Evolutionary conservation across 2,888 invertebrate genomes (phyloP).

Genomic region (Euplagia quadripunctaria): DNA sequence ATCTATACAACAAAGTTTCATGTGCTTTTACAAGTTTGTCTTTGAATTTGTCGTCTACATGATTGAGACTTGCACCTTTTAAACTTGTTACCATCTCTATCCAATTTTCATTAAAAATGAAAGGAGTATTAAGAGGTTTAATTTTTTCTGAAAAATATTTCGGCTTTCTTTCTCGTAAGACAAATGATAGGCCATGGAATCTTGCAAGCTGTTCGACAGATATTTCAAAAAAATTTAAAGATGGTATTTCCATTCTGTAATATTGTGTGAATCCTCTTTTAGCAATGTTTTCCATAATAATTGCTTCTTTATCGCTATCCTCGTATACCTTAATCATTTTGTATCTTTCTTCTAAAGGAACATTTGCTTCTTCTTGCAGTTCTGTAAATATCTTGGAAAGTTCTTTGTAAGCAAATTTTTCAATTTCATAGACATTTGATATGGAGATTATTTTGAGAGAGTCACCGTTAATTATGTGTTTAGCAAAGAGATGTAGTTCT

Average conservation of each 20-base stretch:
- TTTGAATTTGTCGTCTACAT: constrained; percentile 45
- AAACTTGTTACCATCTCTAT: constrained; percentile 38
- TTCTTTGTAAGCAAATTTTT: constrained; percentile 61
- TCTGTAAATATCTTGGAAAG: constrained; percentile 52
- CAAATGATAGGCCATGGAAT: constrained; percentile 63
- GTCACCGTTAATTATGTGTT: constrained; percentile 46
- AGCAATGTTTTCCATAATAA: constrained; percentile 63
- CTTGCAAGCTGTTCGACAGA: constrained; percentile 61
- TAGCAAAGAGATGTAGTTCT: constrained; percentile 66
- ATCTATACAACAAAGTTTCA: constrained; percentile 38
- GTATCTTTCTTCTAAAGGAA: constrained; percentile 59
- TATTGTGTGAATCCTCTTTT: constrained; percentile 56
- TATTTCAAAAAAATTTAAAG: constrained; percentile 55
- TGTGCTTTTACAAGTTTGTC: constrained; percentile 36
- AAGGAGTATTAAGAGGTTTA: constrained; percentile 35
- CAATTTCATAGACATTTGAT: constrained; percentile 54
- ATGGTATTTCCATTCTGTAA: constrained; percentile 55
- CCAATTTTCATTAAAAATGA: constrained; percentile 36
- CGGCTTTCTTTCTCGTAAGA: constrained; percentile 51
- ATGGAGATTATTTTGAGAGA: constrained; percentile 50
- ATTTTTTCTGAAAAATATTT: constrained; percentile 57
- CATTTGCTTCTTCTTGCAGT: constrained; percentile 55
- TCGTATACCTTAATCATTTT: constrained; percentile 57
- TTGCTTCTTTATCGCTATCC: constrained; percentile 52
- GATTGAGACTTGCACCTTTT: constrained; percentile 25